Evolutionary conservation across 2,113 vertebrate genomes (phyloP).

Genomic region (Notechis scutatus): DNA sequence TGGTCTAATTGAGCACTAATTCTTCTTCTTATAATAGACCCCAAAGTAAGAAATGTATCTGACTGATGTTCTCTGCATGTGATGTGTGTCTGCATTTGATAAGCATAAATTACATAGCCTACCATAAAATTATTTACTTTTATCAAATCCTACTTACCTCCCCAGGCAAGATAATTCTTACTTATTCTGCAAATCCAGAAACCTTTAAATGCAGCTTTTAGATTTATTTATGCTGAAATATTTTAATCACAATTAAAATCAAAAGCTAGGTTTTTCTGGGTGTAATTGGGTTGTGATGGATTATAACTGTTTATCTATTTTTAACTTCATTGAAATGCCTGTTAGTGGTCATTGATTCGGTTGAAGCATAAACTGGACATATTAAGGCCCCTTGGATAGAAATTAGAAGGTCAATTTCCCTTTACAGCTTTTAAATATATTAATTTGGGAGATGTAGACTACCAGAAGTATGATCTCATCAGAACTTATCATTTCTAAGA

Average conservation of each 20-base stretch:
- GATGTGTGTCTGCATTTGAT: constrained; percentile 46
- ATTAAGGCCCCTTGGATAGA: neutral
- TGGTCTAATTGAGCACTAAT: constrained; percentile 25
- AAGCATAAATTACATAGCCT: constrained; percentile 43
- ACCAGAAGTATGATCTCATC: neutral
- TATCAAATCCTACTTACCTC: constrained; percentile 49
- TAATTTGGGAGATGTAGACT: neutral
- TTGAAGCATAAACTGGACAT: neutral
- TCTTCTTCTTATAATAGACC: constrained; percentile 32
- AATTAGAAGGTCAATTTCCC: neutral
- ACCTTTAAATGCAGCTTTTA: constrained; percentile 11
- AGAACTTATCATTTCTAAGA: neutral
- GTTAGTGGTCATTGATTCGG: neutral
- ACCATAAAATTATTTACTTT: constrained; percentile 49
- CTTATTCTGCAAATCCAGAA: constrained; percentile 43
- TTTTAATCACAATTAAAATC: constrained; percentile 4
- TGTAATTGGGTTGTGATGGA: neutral
- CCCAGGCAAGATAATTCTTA: constrained; percentile 35
- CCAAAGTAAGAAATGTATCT: constrained; percentile 26
- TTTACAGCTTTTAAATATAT: neutral
- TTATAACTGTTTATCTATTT: neutral
- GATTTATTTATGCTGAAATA: constrained; percentile 21
- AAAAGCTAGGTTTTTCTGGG: neutral
- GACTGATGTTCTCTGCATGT: constrained; percentile 40
- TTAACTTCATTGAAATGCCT: neutral